Evolutionary conservation across 2,888 invertebrate species (phyloP).

Genomic region (Cephus spinipes): DNA sequence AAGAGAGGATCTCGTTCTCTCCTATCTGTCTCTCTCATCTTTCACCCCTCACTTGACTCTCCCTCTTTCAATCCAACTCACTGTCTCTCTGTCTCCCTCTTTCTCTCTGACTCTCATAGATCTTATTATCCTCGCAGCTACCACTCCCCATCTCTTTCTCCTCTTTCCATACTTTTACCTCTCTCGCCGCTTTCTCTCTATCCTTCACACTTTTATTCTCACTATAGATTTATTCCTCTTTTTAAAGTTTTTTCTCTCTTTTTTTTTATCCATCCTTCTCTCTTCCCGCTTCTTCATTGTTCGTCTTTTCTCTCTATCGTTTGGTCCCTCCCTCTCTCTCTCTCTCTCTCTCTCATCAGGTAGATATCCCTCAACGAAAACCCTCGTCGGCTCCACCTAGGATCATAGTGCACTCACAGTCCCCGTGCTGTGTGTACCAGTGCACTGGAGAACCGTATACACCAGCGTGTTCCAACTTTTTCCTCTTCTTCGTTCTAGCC

Average conservation of each 20-base stretch:
- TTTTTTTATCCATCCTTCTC: constrained; percentile 26
- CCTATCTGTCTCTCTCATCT: constrained; percentile 1
- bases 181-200: not conserved
- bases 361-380: constrained; percentile 43
- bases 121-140: constrained; percentile 9
- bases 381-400: constrained; percentile 40
- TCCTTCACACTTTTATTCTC: constrained; percentile 12
- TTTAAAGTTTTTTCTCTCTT: constrained; percentile 28
- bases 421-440: constrained; percentile 32
- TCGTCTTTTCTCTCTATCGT: not conserved
- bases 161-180: constrained; percentile 1
- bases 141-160: not conserved
- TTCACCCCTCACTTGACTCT: not conserved
- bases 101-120: constrained; percentile 6
- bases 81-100: not conserved
- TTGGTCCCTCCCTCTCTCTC: not conserved
- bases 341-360: constrained; percentile 15
- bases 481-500: constrained; percentile 31
- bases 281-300: constrained; percentile 28
- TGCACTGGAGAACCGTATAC: constrained; percentile 10
- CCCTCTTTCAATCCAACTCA: not conserved
- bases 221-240: constrained; percentile 48
- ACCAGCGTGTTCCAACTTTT: constrained; percentile 60
- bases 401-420: constrained; percentile 42
- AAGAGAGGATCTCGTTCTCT: not conserved